These are phyloP conservation scores for Cryptomyrus ogoouensis DNA, from an alignment of 2,113 vertebrate genomes.

Conservation along the genomic window DNA sequence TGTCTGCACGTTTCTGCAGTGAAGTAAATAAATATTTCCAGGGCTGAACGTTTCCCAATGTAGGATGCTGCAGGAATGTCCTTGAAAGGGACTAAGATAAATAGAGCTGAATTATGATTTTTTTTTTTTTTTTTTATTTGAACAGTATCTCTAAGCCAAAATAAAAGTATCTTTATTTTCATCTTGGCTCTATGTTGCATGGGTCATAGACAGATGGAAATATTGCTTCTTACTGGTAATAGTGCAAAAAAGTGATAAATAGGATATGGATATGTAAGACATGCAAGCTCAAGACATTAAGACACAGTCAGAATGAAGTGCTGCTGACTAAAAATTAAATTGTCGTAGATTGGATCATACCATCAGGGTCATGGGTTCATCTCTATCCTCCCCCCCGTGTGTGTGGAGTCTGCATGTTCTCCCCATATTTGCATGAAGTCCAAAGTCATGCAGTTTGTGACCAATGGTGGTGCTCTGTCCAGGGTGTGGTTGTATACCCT, in stretches of 20 bases:
- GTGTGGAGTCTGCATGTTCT: background rate
- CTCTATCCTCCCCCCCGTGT: fast-evolving
- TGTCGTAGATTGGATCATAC: background rate
- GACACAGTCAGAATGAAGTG: background rate
- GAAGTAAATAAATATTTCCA: background rate
- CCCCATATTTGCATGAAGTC: background rate
- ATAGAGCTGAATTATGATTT: background rate
- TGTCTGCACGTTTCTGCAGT: background rate
- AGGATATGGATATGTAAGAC: background rate
- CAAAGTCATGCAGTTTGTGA: background rate
- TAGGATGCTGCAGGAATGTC: background rate
- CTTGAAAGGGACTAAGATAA: background rate
- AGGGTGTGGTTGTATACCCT: too few relatives aligned
- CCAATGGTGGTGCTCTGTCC: too few relatives aligned
- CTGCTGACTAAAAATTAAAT: background rate
- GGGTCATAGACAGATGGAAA: background rate
- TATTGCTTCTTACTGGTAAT: background rate
- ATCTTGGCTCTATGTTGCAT: background rate
- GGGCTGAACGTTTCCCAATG: background rate
- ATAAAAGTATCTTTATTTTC: background rate
- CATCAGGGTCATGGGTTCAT: background rate
- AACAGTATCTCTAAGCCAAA: background rate
- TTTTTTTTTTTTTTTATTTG: background rate
- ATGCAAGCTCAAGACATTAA: background rate
- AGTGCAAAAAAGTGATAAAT: background rate